Percentiles rank a stretch among this genome's conserved stretches.
These are phyloP conservation scores for Polia nebulosa DNA, from an alignment of 2,888 invertebrate genomes.

Conservation along the genomic window DNA sequence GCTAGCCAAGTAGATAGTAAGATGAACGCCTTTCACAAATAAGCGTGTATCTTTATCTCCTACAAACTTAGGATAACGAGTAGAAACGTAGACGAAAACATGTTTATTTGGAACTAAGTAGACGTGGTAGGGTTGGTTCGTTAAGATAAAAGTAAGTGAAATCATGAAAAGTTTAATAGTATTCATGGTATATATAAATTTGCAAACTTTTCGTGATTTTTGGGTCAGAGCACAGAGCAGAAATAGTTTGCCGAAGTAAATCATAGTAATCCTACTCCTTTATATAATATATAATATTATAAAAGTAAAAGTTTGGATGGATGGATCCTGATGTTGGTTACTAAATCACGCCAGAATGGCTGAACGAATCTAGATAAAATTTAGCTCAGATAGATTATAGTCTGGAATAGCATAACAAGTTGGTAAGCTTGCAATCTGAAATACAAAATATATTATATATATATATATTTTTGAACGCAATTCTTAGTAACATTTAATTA, in stretches of 20 bases:
- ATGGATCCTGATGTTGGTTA: too few relatives aligned
- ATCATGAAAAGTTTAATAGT: constrained; percentile 9
- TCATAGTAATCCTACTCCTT: too few relatives aligned
- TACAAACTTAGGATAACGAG: constrained; percentile 62
- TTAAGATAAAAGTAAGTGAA: constrained; percentile 2
- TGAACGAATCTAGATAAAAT: too few relatives aligned
- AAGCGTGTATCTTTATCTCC: constrained; percentile 63
- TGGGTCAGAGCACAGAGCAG: background rate
- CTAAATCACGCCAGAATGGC: too few relatives aligned
- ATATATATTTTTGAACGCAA: too few relatives aligned
- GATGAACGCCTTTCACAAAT: constrained; percentile 62
- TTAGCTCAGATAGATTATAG: too few relatives aligned
- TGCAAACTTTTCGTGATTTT: background rate
- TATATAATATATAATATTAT: too few relatives aligned
- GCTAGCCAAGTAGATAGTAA: constrained; percentile 44
- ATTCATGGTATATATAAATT: background rate
- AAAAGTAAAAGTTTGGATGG: too few relatives aligned
- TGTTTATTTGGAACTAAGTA: constrained; percentile 62
- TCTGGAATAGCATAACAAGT: too few relatives aligned
- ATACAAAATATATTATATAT: too few relatives aligned
- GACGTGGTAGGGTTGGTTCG: constrained; percentile 31
- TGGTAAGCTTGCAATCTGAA: background rate
- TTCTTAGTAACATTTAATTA: too few relatives aligned
- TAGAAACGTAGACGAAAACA: constrained; percentile 61
- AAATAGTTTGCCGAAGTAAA: too few relatives aligned